Base-by-base conservation (phyloP, 2,888 invertebrate genomes). In the Lasiommata megera region DNA sequence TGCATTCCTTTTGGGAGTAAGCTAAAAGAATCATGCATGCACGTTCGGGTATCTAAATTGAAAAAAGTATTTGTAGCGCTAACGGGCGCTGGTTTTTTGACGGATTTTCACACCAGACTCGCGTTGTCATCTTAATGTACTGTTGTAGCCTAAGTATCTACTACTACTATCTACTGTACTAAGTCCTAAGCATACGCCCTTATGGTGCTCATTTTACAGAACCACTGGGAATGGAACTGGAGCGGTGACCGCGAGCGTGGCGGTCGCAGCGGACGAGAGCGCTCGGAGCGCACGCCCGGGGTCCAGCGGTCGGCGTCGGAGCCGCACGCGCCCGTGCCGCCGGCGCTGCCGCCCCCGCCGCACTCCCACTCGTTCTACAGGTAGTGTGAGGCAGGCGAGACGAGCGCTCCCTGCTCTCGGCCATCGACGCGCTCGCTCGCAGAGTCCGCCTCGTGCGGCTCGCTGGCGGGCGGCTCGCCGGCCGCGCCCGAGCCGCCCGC, bases 241-340 rank as follows among this genome's bases (percentile, higher is more conserved):
- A 84, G 74, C 61, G 82, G 82, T 0, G 83, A 80, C 47, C 74
- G 76, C 6, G 73, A 68, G 55, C 67, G 76, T n/a, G 68, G 70
- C 8, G 63, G 65, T 5, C 67, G 69, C 28, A 63, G 62, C 47
- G 72, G 76, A 23, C 67, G 73, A 14, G 79, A 72, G 60, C 84
- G 80, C 52, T 71, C 67, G 23, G 87, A 82, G 57, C 86, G 84
- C 64, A 79, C 92, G 60, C 92, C 92, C 43, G 85, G 92, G 63
- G 92, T 92, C 58, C 93, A 93, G 78, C 88, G 93, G 14, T 93
- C 93, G 37, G 92, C 92, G 43, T 93, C 93, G 67, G 93, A 93
- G 76, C 93, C 93, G 37, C 93, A 93, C 76, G 92, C 93, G 51
- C 92, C 92, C 18, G 82, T 92, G 60, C 88, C 91, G 59, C 82